phyloP scores from a whole-genome alignment of 2,888 invertebrate species.

The Itoplectis maculator region DNA sequence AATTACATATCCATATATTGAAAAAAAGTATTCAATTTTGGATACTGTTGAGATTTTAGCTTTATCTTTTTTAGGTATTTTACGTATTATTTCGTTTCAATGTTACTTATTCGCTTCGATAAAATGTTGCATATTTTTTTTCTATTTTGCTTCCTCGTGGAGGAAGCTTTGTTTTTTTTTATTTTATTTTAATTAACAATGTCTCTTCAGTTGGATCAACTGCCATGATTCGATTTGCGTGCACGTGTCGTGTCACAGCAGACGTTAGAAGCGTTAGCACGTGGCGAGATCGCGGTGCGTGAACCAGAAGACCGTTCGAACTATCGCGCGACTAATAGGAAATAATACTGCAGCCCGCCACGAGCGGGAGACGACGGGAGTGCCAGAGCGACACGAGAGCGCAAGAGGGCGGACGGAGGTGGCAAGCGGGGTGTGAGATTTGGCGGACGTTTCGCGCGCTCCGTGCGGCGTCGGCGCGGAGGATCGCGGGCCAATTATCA shows the following conservation, averaged over 20 bases:
- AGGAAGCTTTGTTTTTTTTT: not conserved
- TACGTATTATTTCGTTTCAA: too few relatives aligned
- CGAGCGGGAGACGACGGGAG: conserved; percentile 35
- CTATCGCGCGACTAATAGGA: conserved; percentile 36
- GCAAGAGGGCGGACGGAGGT: conserved; percentile 51
- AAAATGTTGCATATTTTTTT: too few relatives aligned
- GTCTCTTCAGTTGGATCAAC: not conserved
- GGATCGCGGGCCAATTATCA: conserved; percentile 73
- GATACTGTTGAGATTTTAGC: too few relatives aligned
- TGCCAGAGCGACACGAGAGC: conserved; percentile 38
- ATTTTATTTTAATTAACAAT: not conserved
- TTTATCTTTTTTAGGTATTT: too few relatives aligned
- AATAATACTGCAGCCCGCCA: conserved; percentile 1
- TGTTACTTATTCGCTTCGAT: too few relatives aligned
- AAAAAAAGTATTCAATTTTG: too few relatives aligned
- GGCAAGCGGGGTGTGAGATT: conserved; percentile 67
- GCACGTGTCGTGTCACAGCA: not conserved
- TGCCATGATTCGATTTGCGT: not conserved
- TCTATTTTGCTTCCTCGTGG: too few relatives aligned
- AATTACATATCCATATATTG: too few relatives aligned
- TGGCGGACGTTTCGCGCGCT: conserved; percentile 75
- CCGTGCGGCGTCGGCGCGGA: conserved; percentile 55
- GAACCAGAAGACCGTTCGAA: conserved; percentile 19
- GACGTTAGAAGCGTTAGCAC: not conserved
- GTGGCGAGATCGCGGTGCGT: conserved; percentile 24